Base-by-base conservation (phyloP, 2,113 vertebrate genomes). In the Anseranas semipalmata region DNA sequence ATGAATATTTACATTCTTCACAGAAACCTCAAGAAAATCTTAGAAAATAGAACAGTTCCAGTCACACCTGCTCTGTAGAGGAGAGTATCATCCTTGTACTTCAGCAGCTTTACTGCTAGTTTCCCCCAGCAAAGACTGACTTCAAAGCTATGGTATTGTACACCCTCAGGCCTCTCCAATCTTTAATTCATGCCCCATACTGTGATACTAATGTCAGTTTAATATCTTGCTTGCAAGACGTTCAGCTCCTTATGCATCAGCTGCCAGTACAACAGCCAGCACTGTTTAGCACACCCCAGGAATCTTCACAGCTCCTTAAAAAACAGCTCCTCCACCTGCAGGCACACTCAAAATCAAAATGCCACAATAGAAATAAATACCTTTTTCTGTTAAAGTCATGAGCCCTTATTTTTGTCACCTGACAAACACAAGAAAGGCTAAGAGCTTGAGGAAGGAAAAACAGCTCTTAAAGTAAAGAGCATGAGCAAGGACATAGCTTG, bases 121-220 rank as follows among this genome's bases (percentile, higher is more conserved):
- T 74, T 52, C 45, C 66, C 52, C 75, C 24, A 46, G 67, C 70
- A 68, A 19, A 81, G 67, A 18, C 8, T 79, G 76, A 52, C 63
- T 63, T 12, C 62, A 19, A 43, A 63, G 43, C 81, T 9, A 3
- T 9, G 39, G 39, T 22, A 17, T 4, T 73, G 63, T 14, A 50
- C 63, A 67, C 18, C 67, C 73, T 33, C 46, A 16, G 62, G 46
- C 76, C 85, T 66, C 79, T 72, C 88, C 73, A 75, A 59, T 81
- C 85, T 87, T 72, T 52, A 50, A 12, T 78, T 83, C 74, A 1
- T 3, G 0, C 78, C 74, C 70, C 91, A 85, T 15, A 10, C 89
- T 78, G 91, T 41, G 91, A 48, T 86, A 48, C 83, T 95, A 91
- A 93, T 93, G 73, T 9, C 91, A 80, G 27, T 85, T 88, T 92